Evolutionary conservation across 35 echinoderm and acorn worm genomes (phyloP).

Genomic region (Amphiura filiformis): DNA sequence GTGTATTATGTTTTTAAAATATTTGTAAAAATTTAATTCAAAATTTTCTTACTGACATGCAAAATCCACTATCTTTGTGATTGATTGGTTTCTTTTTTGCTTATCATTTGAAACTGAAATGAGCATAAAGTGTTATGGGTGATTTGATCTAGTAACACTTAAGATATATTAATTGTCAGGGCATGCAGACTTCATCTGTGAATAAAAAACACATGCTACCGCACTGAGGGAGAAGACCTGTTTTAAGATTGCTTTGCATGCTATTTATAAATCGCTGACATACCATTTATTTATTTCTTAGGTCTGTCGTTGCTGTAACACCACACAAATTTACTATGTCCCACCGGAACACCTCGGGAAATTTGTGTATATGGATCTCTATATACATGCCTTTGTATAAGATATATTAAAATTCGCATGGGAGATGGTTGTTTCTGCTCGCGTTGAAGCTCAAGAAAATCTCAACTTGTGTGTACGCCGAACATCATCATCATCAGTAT

Average conservation of each 20-base stretch:
- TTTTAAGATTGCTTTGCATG: neutral
- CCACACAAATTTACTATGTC: neutral
- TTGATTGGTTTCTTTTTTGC: too few species aligned
- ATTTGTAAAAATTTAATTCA: too few species aligned
- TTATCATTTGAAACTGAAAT: too few species aligned
- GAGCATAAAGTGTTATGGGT: neutral
- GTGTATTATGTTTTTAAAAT: too few species aligned
- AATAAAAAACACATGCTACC: neutral
- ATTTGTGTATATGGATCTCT: neutral
- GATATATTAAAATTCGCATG: neutral
- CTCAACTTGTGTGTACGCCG: neutral
- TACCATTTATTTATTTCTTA: neutral
- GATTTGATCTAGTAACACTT: constrained; percentile 9
- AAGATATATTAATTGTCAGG: constrained; percentile 1
- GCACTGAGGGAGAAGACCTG: neutral
- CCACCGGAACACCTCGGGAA: neutral
- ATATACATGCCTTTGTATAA: neutral
- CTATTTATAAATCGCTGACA: neutral
- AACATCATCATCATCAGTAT: neutral
- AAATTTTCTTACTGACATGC: too few species aligned
- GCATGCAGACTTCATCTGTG: neutral
- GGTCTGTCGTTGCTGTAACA: neutral
- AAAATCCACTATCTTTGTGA: too few species aligned
- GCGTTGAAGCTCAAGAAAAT: neutral
- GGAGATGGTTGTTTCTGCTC: neutral